Evolutionary conservation across 2,113 vertebrate genomes (phyloP).

Genomic region (Oreochromis niloticus): DNA sequence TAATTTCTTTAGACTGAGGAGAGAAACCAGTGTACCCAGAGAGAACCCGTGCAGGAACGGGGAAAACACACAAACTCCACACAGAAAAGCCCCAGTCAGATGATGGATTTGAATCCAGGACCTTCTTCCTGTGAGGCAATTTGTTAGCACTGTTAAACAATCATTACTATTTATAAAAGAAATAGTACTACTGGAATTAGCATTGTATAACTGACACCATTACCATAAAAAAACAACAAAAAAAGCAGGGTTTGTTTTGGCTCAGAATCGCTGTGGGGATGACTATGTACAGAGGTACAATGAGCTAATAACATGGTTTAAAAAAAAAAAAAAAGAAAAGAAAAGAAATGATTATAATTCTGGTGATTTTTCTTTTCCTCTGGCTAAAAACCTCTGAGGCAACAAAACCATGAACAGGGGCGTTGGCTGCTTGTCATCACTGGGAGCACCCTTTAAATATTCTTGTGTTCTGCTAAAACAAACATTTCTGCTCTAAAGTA

Average conservation of each 20-base stretch:
- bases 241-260: neutral
- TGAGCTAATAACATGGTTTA: neutral
- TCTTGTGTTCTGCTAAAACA: neutral
- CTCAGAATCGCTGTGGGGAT: neutral
- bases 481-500: neutral
- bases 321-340: neutral
- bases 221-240: neutral
- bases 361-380: neutral
- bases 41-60: neutral
- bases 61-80: neutral
- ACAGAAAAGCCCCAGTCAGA: neutral
- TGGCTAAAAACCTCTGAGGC: neutral
- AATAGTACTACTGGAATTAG: neutral
- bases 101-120: neutral
- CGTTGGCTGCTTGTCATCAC: neutral
- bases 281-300: neutral
- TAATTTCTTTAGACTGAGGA: neutral
- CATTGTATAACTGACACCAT: neutral
- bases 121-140: neutral
- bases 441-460: neutral
- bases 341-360: neutral
- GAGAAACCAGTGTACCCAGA: neutral
- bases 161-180: neutral
- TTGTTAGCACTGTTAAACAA: neutral
- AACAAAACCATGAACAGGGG: neutral